These are phyloP conservation scores for Pseudeuparius sepicola DNA, from an alignment of 2,888 invertebrate species.

Conservation along the genomic window DNA sequence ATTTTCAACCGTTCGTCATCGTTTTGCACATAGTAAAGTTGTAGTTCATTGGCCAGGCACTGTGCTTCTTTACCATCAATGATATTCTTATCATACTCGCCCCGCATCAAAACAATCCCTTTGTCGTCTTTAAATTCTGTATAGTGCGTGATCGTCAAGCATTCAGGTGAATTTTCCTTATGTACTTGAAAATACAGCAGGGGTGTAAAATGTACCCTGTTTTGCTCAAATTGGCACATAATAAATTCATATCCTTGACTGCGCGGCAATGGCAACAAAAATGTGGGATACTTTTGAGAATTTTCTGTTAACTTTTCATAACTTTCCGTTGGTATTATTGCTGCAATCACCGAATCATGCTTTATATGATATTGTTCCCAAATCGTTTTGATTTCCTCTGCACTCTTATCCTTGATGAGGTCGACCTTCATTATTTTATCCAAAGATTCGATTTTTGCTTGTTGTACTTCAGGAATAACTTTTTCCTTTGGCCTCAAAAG, in stretches of 20 bases:
- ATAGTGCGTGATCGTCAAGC: conserved; percentile 70
- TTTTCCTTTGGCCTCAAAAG: conserved; percentile 53
- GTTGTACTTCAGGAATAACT: conserved; percentile 22
- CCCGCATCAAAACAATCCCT: conserved; percentile 72
- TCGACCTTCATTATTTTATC: conserved; percentile 69
- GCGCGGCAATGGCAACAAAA: conserved; percentile 71
- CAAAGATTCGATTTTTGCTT: conserved; percentile 41
- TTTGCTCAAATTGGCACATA: conserved; percentile 61
- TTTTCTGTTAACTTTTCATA: conserved; percentile 50
- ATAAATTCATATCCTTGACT: conserved; percentile 81
- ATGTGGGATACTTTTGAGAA: conserved; percentile 54
- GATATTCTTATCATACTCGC: conserved; percentile 74
- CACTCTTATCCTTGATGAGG: conserved; percentile 57
- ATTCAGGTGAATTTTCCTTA: conserved; percentile 82
- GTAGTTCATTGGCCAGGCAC: conserved; percentile 75
- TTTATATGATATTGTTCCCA: conserved; percentile 74
- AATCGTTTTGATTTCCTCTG: conserved; percentile 61
- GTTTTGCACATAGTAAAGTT: conserved; percentile 68
- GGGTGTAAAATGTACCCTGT: conserved; percentile 74
- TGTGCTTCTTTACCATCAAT: conserved; percentile 70
- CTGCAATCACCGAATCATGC: conserved; percentile 58
- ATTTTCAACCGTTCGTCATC: conserved; percentile 52
- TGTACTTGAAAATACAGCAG: conserved; percentile 78
- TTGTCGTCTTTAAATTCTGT: conserved; percentile 61
- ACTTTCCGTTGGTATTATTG: conserved; percentile 52